Base-by-base conservation (phyloP, 1,140 invertebrate species). In the Parasteatoda tepidariorum region DNA sequence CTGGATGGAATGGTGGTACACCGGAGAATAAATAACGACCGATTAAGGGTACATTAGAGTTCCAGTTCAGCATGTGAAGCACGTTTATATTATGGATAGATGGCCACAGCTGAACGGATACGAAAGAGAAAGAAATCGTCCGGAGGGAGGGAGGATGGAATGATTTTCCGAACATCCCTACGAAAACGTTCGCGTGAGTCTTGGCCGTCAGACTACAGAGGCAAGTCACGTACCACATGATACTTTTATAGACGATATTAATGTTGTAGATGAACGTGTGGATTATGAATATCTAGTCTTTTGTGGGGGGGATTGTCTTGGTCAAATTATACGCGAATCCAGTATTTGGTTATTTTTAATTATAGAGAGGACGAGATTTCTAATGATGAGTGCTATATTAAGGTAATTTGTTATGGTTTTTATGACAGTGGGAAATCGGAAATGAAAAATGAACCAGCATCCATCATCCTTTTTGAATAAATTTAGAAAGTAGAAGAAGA, bases 101-200 rank as follows among this genome's bases (percentile, higher is more conserved):
- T 61, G 26, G 28, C 22, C 26, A 61, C 22, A 30, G 28, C 59
- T 61, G 66, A 68, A 68, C 66, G 66, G 66, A 68, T 68, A 24
- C 66, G 24, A 48, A 48, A 48, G 38, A 9, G 38, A 48, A 48
- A 13, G 38, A 48, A 18, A 9, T 48, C 13, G 34, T 31, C 7
- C 31, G 33, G 28, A 67, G 24, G 33, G 41, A 68, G 41, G 38
- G 26, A 38, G 38, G 41, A 24, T 15, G 26, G 15, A 13, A 68
- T 68, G 24, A 24, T 41, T 30, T 68, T 48, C 41, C 26, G 18
- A 4, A 48, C 38, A 48, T 48, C 38, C 38, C 38, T 68, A 41
- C 62, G 18, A 71, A 75, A 75, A 75, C 6, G 73, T 24, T 75
- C 73, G 57, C 73, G 73, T 75, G 73, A 75, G 30, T 62, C 30